phyloP scores from a whole-genome alignment of 2,113 vertebrate species.

The Suncus etruscus region DNA sequence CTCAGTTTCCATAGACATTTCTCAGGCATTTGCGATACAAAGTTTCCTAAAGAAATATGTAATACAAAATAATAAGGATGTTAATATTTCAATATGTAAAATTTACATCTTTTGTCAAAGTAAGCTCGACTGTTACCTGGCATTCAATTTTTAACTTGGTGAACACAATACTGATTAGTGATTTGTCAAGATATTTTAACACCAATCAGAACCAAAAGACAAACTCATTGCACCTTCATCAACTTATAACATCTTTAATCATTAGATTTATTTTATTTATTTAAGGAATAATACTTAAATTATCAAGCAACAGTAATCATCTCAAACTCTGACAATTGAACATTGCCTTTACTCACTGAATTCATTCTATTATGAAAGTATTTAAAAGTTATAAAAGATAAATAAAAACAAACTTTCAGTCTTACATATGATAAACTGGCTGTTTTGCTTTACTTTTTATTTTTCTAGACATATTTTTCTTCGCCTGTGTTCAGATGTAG shows the following conservation, averaged over 20 bases:
- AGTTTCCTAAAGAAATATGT: not conserved
- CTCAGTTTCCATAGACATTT: conserved; percentile 49
- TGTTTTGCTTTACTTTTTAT: not conserved
- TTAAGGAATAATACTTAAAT: not conserved
- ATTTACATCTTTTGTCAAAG: conserved; percentile 24
- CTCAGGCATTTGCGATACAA: not conserved
- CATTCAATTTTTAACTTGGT: conserved; percentile 18
- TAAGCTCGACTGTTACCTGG: not conserved
- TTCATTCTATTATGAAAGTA: not conserved
- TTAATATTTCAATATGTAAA: conserved; percentile 50
- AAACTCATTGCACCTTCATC: not conserved
- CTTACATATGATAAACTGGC: not conserved
- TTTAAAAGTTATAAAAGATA: not conserved
- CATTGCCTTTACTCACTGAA: not conserved
- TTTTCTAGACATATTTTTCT: not conserved
- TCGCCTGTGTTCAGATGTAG: conserved; percentile 5
- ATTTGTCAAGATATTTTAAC: not conserved
- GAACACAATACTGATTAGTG: not conserved
- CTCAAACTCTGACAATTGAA: not conserved
- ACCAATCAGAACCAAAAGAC: not conserved
- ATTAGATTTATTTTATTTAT: not conserved
- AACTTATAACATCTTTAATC: not conserved
- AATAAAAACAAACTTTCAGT: conserved; percentile 8
- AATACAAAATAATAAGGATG: not conserved
- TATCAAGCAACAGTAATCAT: not conserved